These are phyloP conservation scores for Drosophila neutralis DNA, from an alignment of 2,888 invertebrate species.

Conservation along the genomic window DNA sequence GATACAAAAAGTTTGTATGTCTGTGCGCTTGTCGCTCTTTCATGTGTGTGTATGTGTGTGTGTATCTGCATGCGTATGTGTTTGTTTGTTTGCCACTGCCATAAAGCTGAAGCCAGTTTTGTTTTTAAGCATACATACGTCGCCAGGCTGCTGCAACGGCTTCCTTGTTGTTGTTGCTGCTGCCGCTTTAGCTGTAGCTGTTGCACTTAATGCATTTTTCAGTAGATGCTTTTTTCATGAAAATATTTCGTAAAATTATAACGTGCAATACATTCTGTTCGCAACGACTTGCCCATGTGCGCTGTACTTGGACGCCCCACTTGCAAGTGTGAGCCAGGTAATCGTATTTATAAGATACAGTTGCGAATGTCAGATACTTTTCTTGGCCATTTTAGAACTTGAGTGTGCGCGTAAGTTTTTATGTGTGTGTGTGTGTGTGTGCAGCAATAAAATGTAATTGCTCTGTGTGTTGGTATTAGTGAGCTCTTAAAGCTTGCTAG, in stretches of 20 bases:
- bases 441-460: constrained; percentile 51
- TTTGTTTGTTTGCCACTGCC: constrained; percentile 77
- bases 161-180: constrained; percentile 45
- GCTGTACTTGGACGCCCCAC: constrained; percentile 43
- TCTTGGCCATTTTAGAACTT: constrained; percentile 49
- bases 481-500: constrained; percentile 26
- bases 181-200: constrained; percentile 58
- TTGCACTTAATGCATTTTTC: constrained; percentile 83
- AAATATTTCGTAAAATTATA: constrained; percentile 79
- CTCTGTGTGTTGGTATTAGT: constrained; percentile 32
- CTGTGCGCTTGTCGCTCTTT: constrained; percentile 58
- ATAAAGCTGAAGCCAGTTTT: constrained; percentile 76
- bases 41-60: constrained; percentile 21
- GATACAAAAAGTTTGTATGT: constrained; percentile 45
- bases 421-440: constrained; percentile 16
- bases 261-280: constrained; percentile 64
- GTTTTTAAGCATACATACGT: constrained; percentile 67
- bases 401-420: neutral
- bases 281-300: constrained; percentile 50
- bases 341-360: constrained; percentile 78
- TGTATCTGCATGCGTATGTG: constrained; percentile 40
- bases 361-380: constrained; percentile 62
- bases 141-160: constrained; percentile 47
- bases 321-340: constrained; percentile 62
- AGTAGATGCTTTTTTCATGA: constrained; percentile 77